Percentiles rank a stretch among this genome's conserved stretches.
Evolutionary conservation across 1,140 invertebrate genomes (phyloP).

Genomic region (Nasonia vitripennis): DNA sequence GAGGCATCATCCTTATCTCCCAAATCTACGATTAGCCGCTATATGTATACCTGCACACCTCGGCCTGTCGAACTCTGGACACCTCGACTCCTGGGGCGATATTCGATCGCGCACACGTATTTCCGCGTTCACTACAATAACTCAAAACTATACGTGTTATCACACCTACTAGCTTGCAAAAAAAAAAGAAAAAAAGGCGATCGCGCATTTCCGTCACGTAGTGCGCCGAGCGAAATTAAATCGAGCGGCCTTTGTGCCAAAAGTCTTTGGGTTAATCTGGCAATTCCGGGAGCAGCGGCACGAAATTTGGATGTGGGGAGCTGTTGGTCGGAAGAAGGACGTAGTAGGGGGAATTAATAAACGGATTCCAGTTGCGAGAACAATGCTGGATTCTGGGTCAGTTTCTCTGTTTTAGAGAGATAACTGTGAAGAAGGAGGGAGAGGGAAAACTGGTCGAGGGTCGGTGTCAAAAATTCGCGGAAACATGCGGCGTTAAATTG

Average conservation of each 20-base stretch:
- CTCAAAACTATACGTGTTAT: neutral
- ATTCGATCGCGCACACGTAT: neutral
- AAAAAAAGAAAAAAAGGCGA: neutral
- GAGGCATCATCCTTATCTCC: neutral
- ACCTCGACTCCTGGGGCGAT: neutral
- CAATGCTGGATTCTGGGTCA: conserved; percentile 27
- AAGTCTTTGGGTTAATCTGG: conserved; percentile 9
- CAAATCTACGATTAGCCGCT: neutral
- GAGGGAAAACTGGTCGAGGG: neutral
- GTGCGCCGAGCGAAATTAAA: conserved; percentile 10
- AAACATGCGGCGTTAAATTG: neutral
- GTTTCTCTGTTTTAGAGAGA: neutral
- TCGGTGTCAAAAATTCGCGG: neutral
- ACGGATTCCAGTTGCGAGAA: conserved; percentile 12
- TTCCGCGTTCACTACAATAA: neutral
- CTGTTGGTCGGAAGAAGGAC: neutral
- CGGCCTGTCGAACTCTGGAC: neutral
- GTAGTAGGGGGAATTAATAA: conserved; percentile 16
- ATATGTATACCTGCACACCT: neutral
- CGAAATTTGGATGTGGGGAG: neutral
- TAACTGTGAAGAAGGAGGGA: neutral
- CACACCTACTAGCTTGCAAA: neutral
- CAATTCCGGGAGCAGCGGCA: conserved; percentile 2
- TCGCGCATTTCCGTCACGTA: neutral
- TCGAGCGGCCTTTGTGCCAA: neutral